A percentile compares a stretch with the other conserved stretches of the same genome.
phyloP scores from a whole-genome alignment of 2,113 vertebrate species.

The Alouatta palliata region DNA sequence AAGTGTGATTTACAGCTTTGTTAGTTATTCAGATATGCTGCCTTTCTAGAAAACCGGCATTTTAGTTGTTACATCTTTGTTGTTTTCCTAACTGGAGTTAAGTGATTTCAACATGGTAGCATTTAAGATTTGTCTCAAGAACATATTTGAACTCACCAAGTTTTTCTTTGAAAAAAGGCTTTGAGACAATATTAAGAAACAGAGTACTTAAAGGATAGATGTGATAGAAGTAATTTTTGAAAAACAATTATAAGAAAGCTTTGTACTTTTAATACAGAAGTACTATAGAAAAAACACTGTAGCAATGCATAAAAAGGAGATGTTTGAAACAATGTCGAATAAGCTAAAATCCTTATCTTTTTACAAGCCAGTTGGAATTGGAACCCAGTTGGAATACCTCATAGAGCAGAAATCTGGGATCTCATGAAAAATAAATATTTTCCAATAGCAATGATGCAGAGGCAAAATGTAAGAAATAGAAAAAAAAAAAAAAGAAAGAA shows the following conservation, averaged over 20 bases:
- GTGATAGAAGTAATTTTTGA: not conserved
- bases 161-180: not conserved
- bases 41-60: not conserved
- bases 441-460: not conserved
- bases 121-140: constrained; percentile 45
- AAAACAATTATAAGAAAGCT: constrained; percentile 29
- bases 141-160: not conserved
- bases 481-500: not conserved
- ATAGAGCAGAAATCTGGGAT: not conserved
- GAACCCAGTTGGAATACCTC: not conserved
- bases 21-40: not conserved
- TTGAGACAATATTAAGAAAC: constrained; percentile 29
- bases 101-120: not conserved
- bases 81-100: constrained; percentile 33
- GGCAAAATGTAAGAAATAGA: not conserved
- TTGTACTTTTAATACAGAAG: not conserved
- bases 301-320: not conserved
- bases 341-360: not conserved
- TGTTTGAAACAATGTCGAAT: not conserved
- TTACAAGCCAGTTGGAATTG: not conserved
- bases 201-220: not conserved
- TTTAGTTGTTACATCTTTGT: not conserved
- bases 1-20: not conserved
- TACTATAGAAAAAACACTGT: not conserved
- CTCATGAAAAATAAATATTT: constrained; percentile 18